These are phyloP conservation scores for Drosophila nigromelanica DNA, from an alignment of 1,140 invertebrate species.

Conservation along the genomic window DNA sequence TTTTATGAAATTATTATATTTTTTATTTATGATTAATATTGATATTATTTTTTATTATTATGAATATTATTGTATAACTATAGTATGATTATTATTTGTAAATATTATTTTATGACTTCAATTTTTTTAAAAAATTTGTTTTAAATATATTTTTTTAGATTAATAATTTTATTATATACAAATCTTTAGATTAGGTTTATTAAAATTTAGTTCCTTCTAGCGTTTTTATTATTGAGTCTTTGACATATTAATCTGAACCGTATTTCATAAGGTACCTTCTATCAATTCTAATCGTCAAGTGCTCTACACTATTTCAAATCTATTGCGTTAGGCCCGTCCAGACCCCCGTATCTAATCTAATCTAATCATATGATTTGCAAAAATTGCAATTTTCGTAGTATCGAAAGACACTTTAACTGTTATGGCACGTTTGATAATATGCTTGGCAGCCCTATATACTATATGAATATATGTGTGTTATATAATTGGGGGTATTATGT, in stretches of 20 bases:
- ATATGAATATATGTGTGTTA: neutral
- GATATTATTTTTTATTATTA: neutral
- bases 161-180: neutral
- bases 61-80: neutral
- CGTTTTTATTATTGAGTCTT: neutral
- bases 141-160: neutral
- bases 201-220: neutral
- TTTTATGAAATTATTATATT: neutral
- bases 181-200: neutral
- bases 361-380: neutral
- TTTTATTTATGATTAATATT: neutral
- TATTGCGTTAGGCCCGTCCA: constrained; percentile 15
- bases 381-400: constrained; percentile 11
- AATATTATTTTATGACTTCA: no score
- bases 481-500: constrained; percentile 15
- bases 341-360: constrained; percentile 3
- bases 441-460: neutral
- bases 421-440: constrained; percentile 1
- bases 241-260: neutral
- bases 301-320: neutral
- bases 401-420: constrained; percentile 8
- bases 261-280: neutral
- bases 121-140: neutral
- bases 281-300: neutral
- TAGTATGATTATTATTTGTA: no score